Base-by-base conservation (phyloP, 92 coral and sea anemone genomes). In the Paramuricea clavata region DNA sequence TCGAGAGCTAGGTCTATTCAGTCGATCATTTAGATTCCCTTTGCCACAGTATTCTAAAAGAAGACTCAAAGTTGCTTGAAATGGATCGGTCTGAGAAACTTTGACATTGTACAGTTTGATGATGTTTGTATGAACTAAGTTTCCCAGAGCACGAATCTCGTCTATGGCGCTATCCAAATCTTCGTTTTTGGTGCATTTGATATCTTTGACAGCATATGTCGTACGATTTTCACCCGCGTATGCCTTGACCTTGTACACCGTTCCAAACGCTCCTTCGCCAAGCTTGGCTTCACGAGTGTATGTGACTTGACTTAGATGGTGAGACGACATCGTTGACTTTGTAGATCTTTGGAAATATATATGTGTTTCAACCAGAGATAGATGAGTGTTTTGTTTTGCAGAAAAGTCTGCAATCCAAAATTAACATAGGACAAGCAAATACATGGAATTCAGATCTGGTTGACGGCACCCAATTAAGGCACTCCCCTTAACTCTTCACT, bases 201-300 rank as follows among this genome's bases (percentile, higher is more conserved):
- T 79, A 4, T 78, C 81, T 54, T 87, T 87, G 9, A 87, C 39
- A 9, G 90, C 90, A 61, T 79, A 87, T 12, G 23, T 12, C 0
- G n/a, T 36, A 9, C 84, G 32, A 11, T 71, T 54, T n/a, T 70
- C 49, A 1, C 49, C 56, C 39, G 69, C 90, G 9, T 52, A 28
- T 11, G 86, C 90, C 74, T 57, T 87, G 69, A 81, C 90, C 74
- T 57, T 87, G 69, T 21, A 81, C 12, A 87, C 90, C 47, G 64
- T 44, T 49, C 90, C 90, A 47, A 87, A 87, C 11, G 79, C 90
- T 54, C 90, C 90, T 47, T 70, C 56, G 13, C 90, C 90, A 5
- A 87, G 61, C 64, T 80, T 36, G 6, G 0, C 56, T 26, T 32
- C 60, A 39, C 57, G 79, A 42, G 79, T 73, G 34, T 73, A 73